Evolutionary conservation across 92 coral and sea anemone genomes (phyloP).

Genomic region (Diadumene lineata): DNA sequence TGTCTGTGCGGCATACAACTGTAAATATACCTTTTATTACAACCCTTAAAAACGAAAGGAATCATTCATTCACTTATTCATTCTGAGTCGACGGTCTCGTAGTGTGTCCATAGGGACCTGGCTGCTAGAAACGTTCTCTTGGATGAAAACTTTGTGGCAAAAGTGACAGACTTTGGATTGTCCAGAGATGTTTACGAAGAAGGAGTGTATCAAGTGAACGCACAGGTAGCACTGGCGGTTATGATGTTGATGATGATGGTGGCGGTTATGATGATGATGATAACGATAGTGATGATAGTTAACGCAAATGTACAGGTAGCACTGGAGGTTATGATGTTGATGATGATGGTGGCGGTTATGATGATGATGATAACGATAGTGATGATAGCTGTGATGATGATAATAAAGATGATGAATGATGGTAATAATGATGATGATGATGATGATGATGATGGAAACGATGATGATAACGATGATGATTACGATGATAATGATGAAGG

Average conservation of each 20-base stretch:
- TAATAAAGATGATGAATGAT: not conserved
- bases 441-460: not conserved
- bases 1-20: too few relatives aligned
- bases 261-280: not conserved
- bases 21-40: too few relatives aligned
- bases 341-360: not conserved
- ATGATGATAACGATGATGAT: not conserved
- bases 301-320: too few relatives aligned
- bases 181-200: slow-evolving; percentile 83
- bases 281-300: not conserved
- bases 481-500: not conserved
- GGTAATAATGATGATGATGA: not conserved
- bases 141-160: slow-evolving; percentile 64
- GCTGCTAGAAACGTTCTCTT: slow-evolving; percentile 80
- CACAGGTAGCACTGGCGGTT: slow-evolving; percentile 48
- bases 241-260: not conserved
- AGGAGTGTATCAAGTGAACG: slow-evolving; percentile 62
- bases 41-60: too few relatives aligned
- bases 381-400: not conserved
- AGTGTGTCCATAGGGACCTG: slow-evolving; percentile 87
- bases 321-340: not conserved
- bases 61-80: too few relatives aligned
- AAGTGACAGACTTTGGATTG: slow-evolving; percentile 89
- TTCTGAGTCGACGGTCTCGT: too few relatives aligned
- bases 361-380: not conserved